Evolutionary conservation across 2,797 vertebrate species (phyloP).

Genomic region (Sebastes jordani): DNA sequence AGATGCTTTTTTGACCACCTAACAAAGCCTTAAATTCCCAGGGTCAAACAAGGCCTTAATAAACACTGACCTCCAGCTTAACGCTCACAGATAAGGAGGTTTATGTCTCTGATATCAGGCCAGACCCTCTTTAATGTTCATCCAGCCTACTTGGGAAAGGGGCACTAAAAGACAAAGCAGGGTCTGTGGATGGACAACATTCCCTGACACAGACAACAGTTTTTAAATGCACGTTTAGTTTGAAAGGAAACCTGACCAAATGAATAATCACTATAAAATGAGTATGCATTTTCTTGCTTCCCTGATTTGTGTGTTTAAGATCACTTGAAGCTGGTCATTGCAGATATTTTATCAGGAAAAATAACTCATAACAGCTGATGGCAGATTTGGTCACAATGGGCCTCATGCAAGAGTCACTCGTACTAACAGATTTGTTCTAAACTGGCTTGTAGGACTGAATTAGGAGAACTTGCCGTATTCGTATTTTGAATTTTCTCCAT

Average conservation of each 20-base stretch:
- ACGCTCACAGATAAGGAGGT: conserved; percentile 23
- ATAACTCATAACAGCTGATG: neutral
- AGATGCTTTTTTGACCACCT: neutral
- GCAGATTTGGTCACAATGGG: neutral
- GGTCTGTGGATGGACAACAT: neutral
- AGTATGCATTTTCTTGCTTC: neutral
- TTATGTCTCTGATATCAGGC: conserved; percentile 8
- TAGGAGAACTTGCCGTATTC: too few species aligned
- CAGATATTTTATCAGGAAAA: neutral
- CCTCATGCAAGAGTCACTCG: too few species aligned
- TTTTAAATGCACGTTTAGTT: neutral
- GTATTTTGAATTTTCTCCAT: neutral
- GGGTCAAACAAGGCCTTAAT: conserved; percentile 10
- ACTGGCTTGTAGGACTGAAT: too few species aligned
- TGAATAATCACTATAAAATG: neutral
- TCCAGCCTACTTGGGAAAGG: neutral
- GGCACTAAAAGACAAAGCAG: neutral
- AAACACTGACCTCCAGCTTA: conserved; percentile 25
- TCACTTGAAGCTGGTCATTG: neutral
- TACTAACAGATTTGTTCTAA: too few species aligned
- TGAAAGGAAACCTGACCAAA: neutral
- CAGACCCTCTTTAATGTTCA: neutral
- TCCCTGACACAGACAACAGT: neutral
- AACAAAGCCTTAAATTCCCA: neutral
- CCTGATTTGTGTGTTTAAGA: neutral